Percentiles rank a stretch among this genome's conserved stretches.
phyloP scores from a whole-genome alignment of 2,113 vertebrate genomes.

The Podarcis raffonei region DNA sequence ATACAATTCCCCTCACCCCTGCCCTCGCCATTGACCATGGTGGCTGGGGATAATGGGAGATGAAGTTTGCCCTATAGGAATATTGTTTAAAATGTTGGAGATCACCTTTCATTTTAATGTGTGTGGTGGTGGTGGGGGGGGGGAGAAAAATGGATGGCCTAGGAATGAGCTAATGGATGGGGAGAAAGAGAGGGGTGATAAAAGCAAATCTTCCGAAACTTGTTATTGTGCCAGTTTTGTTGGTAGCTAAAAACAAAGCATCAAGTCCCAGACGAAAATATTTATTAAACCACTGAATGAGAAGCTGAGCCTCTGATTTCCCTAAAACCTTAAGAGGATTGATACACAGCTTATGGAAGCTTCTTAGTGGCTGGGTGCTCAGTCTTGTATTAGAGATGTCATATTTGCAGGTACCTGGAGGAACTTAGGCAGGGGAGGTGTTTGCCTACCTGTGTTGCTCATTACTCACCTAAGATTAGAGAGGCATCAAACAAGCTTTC shows the following conservation, averaged over 20 bases:
- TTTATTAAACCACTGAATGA: constrained; percentile 72
- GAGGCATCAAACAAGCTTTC: not conserved
- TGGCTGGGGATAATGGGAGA: no score
- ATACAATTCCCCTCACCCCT: no score
- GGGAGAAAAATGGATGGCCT: not conserved
- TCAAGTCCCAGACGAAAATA: constrained; percentile 60
- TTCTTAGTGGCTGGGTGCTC: constrained; percentile 68
- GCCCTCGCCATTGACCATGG: no score
- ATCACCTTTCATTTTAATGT: no score
- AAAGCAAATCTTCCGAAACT: not conserved
- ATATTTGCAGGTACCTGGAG: constrained; percentile 41
- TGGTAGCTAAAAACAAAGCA: constrained; percentile 62
- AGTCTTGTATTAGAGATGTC: constrained; percentile 66
- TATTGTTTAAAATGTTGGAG: no score
- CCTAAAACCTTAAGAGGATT: constrained; percentile 76
- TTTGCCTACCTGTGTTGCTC: constrained; percentile 52
- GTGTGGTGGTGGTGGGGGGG: not conserved
- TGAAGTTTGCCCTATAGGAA: no score
- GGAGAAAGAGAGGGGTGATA: constrained; percentile 7
- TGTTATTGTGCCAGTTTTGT: constrained; percentile 40
- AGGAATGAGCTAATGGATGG: not conserved
- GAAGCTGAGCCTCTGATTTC: constrained; percentile 71
- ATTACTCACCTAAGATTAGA: constrained; percentile 57
- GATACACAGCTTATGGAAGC: constrained; percentile 61
- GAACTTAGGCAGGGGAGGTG: constrained; percentile 41